These are phyloP conservation scores for Adineta ricciae DNA, from an alignment of 2,888 invertebrate species.

Conservation along the genomic window DNA sequence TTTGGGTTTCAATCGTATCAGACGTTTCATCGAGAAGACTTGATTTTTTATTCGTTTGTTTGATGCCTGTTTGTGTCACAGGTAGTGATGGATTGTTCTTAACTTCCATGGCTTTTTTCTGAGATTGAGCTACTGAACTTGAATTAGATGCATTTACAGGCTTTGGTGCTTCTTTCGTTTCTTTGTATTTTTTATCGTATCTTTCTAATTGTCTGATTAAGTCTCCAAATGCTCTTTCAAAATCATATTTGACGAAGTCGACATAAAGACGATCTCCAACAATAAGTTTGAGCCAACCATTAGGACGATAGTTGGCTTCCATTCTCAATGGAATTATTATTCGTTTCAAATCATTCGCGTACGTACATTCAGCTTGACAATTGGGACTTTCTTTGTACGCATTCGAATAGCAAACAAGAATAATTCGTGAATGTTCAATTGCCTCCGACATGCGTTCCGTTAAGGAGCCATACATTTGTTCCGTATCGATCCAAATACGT, in stretches of 20 bases:
- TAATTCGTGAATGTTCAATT: neutral
- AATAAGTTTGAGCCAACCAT: neutral
- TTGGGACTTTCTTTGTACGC: neutral
- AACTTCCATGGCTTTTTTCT: neutral
- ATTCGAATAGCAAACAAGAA: neutral
- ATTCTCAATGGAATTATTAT: neutral
- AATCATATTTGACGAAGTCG: neutral
- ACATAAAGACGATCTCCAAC: neutral
- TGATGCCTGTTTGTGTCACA: neutral
- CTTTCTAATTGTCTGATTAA: neutral
- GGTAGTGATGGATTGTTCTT: neutral
- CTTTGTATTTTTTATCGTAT: constrained; percentile 5
- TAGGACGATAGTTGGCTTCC: neutral
- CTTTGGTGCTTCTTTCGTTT: neutral
- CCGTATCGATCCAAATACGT: neutral
- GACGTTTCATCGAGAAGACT: neutral
- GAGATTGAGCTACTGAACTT: neutral
- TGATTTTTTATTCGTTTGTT: neutral
- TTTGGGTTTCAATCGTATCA: neutral
- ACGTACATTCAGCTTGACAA: neutral
- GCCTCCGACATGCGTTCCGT: neutral
- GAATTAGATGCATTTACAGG: neutral
- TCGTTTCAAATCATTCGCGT: neutral
- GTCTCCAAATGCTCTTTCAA: neutral
- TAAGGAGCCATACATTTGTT: neutral